Conservation (phyloP, 2,888 invertebrate species). For the Ormyrus thymus region DNA sequence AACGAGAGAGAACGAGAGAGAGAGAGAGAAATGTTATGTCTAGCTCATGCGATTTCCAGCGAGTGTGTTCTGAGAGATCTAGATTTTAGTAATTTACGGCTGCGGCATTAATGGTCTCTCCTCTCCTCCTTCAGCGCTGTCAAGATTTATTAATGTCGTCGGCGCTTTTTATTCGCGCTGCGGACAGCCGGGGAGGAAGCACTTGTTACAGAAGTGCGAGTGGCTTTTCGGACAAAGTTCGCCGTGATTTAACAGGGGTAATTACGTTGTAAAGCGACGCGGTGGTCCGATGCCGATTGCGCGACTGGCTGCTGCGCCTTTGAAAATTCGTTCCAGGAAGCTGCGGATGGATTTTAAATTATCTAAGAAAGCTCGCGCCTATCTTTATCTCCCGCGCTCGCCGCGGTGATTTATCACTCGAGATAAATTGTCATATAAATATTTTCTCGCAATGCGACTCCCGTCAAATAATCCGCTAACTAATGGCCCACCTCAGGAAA, state of each 20-base stretch:
- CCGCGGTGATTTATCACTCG: constrained; percentile 42
- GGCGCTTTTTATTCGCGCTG: constrained; percentile 18
- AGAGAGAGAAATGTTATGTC: constrained; percentile 4
- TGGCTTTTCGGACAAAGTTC: constrained; percentile 33
- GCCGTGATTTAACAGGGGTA: constrained; percentile 9
- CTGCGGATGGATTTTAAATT: constrained; percentile 38
- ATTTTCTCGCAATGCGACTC: constrained; percentile 29
- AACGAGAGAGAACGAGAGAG: constrained; percentile 18
- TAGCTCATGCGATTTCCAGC: constrained; percentile 22
- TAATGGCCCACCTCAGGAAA: constrained; percentile 20
- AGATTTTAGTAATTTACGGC: constrained; percentile 54
- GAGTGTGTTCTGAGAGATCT: constrained; percentile 41
- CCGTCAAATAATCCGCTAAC: constrained; percentile 32
- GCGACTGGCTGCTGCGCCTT: constrained; percentile 11
- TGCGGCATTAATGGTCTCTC: constrained; percentile 38
- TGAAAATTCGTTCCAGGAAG: constrained; percentile 10
- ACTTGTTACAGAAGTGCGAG: constrained; percentile 13
- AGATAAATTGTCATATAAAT: constrained; percentile 49
- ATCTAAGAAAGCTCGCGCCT: constrained; percentile 17
- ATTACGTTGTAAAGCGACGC: constrained; percentile 18
- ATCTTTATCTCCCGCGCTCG: constrained; percentile 10
- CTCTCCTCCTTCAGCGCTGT: constrained; percentile 5
- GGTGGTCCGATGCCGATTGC: background rate
- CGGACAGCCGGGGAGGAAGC: background rate
- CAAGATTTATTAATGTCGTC: constrained; percentile 49